A percentile compares a stretch with the other conserved stretches of the same genome.
Evolutionary conservation across 2,797 vertebrate species (phyloP).

Genomic region (Stomatorhinus walkeri): DNA sequence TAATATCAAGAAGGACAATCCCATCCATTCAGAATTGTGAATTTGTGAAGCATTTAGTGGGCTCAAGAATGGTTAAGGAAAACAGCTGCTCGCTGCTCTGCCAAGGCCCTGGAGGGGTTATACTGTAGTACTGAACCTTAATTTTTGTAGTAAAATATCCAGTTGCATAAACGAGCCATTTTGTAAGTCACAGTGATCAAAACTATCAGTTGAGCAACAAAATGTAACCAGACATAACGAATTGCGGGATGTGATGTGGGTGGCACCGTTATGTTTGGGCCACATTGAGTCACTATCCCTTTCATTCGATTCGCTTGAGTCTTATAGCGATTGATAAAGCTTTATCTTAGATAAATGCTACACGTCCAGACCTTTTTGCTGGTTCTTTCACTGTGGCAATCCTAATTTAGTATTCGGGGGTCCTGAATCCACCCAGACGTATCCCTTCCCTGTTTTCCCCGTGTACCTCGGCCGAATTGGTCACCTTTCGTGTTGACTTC

Average conservation of each 20-base stretch:
- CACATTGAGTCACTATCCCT: background rate
- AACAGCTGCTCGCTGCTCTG: background rate
- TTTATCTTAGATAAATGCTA: background rate
- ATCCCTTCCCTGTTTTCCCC: background rate
- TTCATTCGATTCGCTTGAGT: background rate
- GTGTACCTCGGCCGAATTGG: background rate
- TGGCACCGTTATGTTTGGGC: background rate
- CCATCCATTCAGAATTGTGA: constrained; percentile 6
- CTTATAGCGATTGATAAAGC: background rate
- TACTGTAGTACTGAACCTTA: background rate
- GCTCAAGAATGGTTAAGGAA: background rate
- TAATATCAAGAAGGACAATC: background rate
- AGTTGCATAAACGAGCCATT: background rate
- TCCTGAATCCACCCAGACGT: background rate
- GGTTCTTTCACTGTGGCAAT: background rate
- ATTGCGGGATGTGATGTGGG: background rate
- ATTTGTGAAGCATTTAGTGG: background rate
- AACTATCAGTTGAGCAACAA: background rate
- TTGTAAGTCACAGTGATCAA: background rate
- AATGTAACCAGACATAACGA: background rate
- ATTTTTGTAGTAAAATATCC: background rate
- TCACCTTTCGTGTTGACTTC: background rate
- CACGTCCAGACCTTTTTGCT: background rate
- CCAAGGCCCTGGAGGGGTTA: background rate
- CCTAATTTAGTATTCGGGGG: no score